These are phyloP conservation scores for Pteropus rufus DNA, from an alignment of 2,797 vertebrate species.

Conservation along the genomic window DNA sequence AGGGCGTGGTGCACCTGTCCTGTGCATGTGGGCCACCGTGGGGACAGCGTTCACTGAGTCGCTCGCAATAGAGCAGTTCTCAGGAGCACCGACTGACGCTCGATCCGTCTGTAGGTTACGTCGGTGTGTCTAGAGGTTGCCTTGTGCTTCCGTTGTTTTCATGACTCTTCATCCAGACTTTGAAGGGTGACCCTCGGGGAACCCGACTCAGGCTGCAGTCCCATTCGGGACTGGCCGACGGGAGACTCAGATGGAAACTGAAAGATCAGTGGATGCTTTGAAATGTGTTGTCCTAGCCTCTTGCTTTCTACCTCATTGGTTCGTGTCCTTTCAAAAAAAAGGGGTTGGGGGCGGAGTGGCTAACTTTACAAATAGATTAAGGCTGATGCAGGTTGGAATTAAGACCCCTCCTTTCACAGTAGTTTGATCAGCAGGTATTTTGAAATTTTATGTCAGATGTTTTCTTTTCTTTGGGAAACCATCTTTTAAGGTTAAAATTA, in stretches of 20 bases:
- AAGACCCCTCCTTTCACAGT: neutral
- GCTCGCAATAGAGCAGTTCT: neutral
- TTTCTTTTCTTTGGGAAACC: constrained; percentile 1
- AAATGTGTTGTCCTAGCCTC: neutral
- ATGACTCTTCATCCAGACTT: neutral
- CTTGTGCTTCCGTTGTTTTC: neutral
- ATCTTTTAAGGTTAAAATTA: neutral
- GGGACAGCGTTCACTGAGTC: neutral
- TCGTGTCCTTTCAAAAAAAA: neutral
- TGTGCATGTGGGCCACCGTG: rapidly evolving
- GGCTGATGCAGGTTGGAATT: neutral
- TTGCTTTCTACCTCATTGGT: neutral
- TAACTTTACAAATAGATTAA: neutral
- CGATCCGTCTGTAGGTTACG: neutral
- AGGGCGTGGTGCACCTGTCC: rapidly evolving
- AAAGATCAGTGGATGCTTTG: neutral
- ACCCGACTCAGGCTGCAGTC: neutral
- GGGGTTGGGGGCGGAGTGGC: too few relatives aligned
- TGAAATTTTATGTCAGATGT: neutral
- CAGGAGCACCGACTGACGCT: neutral
- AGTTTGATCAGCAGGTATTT: neutral
- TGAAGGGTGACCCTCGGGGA: neutral
- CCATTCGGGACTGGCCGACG: neutral
- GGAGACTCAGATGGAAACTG: neutral
- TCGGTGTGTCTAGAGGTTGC: neutral